These are phyloP conservation scores for Sebastes itinus DNA, from an alignment of 2,797 vertebrate genomes.

Conservation along the genomic window DNA sequence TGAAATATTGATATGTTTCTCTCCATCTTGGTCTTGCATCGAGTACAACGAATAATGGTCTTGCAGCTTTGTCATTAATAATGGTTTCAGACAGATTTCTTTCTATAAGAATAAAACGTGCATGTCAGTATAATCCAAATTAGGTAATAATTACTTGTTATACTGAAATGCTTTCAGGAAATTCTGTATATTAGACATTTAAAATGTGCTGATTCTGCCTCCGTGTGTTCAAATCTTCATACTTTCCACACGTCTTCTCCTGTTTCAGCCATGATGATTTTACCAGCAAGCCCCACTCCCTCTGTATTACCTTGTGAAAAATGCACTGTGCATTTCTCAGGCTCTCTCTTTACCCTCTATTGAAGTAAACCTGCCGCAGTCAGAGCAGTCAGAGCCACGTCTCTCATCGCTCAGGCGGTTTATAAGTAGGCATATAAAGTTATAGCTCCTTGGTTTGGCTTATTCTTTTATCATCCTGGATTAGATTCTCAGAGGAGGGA, in stretches of 20 bases:
- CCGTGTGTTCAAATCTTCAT: constrained; percentile 36
- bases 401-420: constrained; percentile 38
- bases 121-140: background rate
- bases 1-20: background rate
- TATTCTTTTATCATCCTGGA: constrained; percentile 30
- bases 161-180: background rate
- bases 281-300: constrained; percentile 64
- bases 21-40: background rate
- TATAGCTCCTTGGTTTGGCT: constrained; percentile 16
- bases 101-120: background rate
- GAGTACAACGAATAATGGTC: background rate
- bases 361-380: constrained; percentile 28
- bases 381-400: constrained; percentile 14
- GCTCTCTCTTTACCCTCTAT: constrained; percentile 29
- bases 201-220: constrained; percentile 56
- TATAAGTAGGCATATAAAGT: constrained; percentile 33
- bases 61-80: background rate
- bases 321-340: constrained; percentile 47
- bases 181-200: background rate
- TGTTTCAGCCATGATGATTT: constrained; percentile 76
- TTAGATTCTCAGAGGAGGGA: constrained; percentile 44
- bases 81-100: background rate
- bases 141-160: background rate
- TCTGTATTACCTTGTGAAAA: constrained; percentile 48
- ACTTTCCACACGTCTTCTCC: constrained; percentile 67